These are phyloP conservation scores for Heliconius sara DNA, from an alignment of 2,888 invertebrate genomes.

Conservation along the genomic window DNA sequence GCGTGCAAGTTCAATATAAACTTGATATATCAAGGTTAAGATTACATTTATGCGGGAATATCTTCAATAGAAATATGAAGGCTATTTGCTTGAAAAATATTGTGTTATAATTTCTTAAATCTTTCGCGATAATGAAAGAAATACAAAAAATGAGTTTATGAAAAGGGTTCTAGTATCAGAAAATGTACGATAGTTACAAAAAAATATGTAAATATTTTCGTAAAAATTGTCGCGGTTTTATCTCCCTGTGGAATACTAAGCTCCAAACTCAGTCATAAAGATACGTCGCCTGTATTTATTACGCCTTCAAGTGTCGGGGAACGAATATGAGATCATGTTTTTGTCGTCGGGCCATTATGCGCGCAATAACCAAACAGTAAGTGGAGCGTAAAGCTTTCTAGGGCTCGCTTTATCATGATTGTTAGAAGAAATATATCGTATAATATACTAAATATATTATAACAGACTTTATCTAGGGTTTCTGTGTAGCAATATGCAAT, in stretches of 20 bases:
- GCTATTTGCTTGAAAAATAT: conserved; percentile 1
- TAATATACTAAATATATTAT: conserved; percentile 6
- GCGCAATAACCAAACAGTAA: conserved; percentile 28
- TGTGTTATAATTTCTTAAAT: neutral
- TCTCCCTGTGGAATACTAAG: conserved; percentile 38
- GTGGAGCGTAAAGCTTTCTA: conserved; percentile 27
- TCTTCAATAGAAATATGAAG: conserved; percentile 6
- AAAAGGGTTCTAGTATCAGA: neutral
- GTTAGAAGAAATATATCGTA: conserved; percentile 17
- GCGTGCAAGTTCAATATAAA: conserved; percentile 20
- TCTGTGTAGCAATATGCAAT: neutral
- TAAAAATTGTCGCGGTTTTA: conserved; percentile 31
- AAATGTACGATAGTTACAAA: conserved; percentile 27
- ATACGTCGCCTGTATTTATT: conserved; percentile 49
- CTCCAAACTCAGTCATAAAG: conserved; percentile 44
- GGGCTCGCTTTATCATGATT: conserved; percentile 15
- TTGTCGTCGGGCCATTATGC: conserved; percentile 24
- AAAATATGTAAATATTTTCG: conserved; percentile 36
- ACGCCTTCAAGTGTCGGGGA: conserved; percentile 32
- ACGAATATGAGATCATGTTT: conserved; percentile 38
- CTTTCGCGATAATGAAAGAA: neutral
- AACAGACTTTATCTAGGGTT: neutral
- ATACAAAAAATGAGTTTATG: neutral
- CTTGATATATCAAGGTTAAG: conserved; percentile 27
- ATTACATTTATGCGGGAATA: conserved; percentile 17